Evolutionary conservation across 2,888 invertebrate genomes (phyloP), one percentile per base, ranked within the genome.

Genomic region (Drosophila neonasuta): DNA sequence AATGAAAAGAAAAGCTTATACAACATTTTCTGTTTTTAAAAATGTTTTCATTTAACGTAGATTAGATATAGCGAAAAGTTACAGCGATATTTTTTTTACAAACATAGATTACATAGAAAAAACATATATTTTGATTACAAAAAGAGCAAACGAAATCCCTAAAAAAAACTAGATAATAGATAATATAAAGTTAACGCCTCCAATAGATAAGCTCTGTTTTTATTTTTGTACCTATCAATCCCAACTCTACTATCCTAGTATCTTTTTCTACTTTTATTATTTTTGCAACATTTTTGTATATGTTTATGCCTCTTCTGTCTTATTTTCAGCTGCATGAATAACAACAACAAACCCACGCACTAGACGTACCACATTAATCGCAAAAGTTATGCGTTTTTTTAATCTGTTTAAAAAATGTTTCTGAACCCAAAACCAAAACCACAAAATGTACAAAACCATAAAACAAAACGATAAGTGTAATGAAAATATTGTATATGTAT

Each of bases 291-390:
- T 71, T 65, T 64, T 58, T 61, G 60, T 48, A 75, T 80, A 67
- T 73, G 68, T 80, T 73, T 74, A 66, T 71, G 68, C 74, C 71
- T 79, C 63, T 77, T 74, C 82, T 69, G 74, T 85, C 83, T 80
- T 87, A 78, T 78, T 90, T 90, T 79, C 90, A 90, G 90, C 90
- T 88, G 90, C 90, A 90, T 90, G 90, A 90, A 90, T 90, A 90
- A 88, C 89, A 88, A 80, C 88, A 78, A 86, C 88, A 86, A 87
- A 82, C 71, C 88, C 88, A 84, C 89, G 89, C 88, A 88, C 88
- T 88, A 86, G 89, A 89, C 88, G 89, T 85, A 87, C 88, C 75
- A 86, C 81, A 79, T 74, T 90, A 73, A 87, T 89, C 80, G 86
- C 86, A 70, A 88, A 87, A 84, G 82, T 89, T 79, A 84, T 89